phyloP scores from a whole-genome alignment of 2,888 invertebrate species.

The Sarcophaga carnaria region DNA sequence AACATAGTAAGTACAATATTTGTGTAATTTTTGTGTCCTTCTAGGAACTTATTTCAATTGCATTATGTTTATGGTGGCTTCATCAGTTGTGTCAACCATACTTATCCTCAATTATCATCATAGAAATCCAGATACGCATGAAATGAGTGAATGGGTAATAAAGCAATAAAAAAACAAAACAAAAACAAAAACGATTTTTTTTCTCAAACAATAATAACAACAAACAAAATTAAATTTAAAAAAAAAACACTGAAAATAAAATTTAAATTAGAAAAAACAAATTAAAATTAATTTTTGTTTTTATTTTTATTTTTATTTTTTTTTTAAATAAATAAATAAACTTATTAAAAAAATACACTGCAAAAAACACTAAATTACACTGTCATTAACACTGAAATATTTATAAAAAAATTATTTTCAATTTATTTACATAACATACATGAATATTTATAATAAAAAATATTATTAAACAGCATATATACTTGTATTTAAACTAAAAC shows the following conservation, averaged over 20 bases:
- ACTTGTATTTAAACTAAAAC: conserved; percentile 26
- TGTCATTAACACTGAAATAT: background rate
- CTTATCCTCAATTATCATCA: conserved; percentile 99
- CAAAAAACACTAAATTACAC: background rate
- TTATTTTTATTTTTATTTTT: conserved; percentile 5
- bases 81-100: conserved; percentile 98
- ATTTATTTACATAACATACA: background rate
- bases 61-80: conserved; percentile 99
- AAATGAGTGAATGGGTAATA: conserved; percentile 98
- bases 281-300: conserved; percentile 13
- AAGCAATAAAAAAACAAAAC: conserved; percentile 57
- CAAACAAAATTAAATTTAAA: conserved; percentile 59
- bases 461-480: background rate
- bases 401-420: background rate
- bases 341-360: background rate
- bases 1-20: conserved; percentile 78
- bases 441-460: background rate
- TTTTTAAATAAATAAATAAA: background rate
- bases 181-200: conserved; percentile 17
- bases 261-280: background rate
- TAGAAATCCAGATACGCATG: conserved; percentile 97
- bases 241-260: conserved; percentile 50
- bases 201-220: conserved; percentile 44
- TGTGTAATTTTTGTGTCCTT: conserved; percentile 83
- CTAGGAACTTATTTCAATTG: conserved; percentile 98